Percentiles rank a stretch among this genome's conserved stretches.
Conservation (phyloP, 1,140 invertebrate genomes). For the Myzus persicae region DNA sequence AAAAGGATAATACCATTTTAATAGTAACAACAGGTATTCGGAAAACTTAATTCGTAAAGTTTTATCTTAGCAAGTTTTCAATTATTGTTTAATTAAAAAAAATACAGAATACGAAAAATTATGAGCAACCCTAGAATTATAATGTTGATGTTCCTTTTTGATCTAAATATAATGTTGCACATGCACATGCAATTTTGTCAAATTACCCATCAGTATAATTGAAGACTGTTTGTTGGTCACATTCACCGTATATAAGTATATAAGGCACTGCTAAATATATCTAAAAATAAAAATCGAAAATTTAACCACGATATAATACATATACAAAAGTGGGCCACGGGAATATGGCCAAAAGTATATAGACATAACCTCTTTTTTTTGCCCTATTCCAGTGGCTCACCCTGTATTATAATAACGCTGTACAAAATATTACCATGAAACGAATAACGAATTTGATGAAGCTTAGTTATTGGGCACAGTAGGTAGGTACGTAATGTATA, state of each 20-base stretch:
- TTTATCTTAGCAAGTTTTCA: background rate
- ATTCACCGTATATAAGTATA: too few species aligned
- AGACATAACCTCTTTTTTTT: too few species aligned
- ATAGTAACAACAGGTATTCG: background rate
- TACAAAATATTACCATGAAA: background rate
- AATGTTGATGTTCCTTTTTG: background rate
- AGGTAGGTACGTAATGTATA: background rate
- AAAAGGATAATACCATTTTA: too few species aligned
- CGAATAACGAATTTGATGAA: background rate
- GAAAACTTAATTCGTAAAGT: background rate
- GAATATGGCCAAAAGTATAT: too few species aligned
- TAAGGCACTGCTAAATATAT: too few species aligned
- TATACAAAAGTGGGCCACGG: too few species aligned
- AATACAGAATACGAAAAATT: background rate
- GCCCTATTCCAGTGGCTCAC: too few species aligned
- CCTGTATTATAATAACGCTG: too few species aligned
- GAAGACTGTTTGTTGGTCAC: background rate
- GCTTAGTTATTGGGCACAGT: background rate
- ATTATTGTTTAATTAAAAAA: conserved; percentile 6
- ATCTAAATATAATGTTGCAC: background rate
- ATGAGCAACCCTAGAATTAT: background rate
- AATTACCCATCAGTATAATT: background rate
- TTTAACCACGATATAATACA: too few species aligned
- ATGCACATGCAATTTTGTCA: background rate
- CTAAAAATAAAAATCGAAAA: too few species aligned